Conservation (phyloP, 2,888 invertebrate species). For the Andricus quercusramuli region DNA sequence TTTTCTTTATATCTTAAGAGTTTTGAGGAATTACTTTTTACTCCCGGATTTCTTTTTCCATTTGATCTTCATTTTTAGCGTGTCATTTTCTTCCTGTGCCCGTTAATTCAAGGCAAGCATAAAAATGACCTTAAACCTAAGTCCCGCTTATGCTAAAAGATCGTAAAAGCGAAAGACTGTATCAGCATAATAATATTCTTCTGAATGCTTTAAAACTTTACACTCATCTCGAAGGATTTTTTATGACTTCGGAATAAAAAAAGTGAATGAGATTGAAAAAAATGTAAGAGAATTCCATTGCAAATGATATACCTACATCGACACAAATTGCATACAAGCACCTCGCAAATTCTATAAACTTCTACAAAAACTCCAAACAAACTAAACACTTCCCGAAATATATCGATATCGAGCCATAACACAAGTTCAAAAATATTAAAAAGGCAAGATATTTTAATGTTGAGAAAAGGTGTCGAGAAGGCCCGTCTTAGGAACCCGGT, state of each 20-base stretch:
- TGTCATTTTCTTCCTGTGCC: background rate
- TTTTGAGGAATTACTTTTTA: background rate
- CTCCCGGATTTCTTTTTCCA: background rate
- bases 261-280: conserved; percentile 40
- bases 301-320: no score
- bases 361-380: no score
- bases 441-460: no score
- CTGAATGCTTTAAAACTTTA: background rate
- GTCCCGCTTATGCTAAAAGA: conserved; percentile 19
- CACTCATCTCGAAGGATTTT: background rate
- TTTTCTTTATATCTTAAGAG: background rate
- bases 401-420: no score
- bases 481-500: no score
- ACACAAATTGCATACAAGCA: no score
- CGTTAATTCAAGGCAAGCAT: background rate
- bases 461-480: no score
- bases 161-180: conserved; percentile 22
- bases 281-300: conserved; percentile 15
- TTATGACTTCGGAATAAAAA: conserved; percentile 18
- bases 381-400: no score
- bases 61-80: conserved; percentile 4
- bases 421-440: no score
- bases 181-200: conserved; percentile 28
- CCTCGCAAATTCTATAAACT: no score
- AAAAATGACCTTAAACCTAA: conserved; percentile 14